Base-by-base conservation (phyloP, 2,888 invertebrate genomes). In the Gastracanthus pulcherrimus region DNA sequence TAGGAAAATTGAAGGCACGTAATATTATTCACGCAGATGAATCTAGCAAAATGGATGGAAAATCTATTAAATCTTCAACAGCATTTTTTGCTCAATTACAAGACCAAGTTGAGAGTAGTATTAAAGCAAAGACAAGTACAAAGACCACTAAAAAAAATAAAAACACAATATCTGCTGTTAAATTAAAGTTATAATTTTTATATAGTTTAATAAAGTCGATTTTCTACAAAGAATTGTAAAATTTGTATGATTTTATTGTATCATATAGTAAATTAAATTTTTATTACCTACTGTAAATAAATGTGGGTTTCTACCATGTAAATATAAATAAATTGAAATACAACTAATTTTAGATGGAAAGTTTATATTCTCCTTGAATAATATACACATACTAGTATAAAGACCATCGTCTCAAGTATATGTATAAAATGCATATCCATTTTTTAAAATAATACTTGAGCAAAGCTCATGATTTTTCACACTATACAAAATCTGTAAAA, bases 51-150 rank as follows among this genome's bases (percentile, higher is more conserved):
- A 93, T 93, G 82, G 90, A 55, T 82, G 91, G 92, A 41, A 93
- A 93, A 84, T 90, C 92, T 48, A 88, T 95, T 13, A 96, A 95
- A 89, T 96, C 96, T 0, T 97, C 97, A 0, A 96, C 95, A 86
- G 94, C 96, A 0, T 98, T 98, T 94, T 98, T 98, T 92, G 94
- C 94, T 70, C 95, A 97, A 89, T 92, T 98, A 6, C 97, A 98
- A 90, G 96, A 98, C 86, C 94, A 97, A 88, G 94, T 94, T 0
- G 91, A 92, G 16, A 91, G 92, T 82, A 92, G 93, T 41, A 92
- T 94, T 67, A 93, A 93, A 83, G 88, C 91, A 0, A 94, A 94
- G 86, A 90, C 91, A 69, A 86, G 83, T 34, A 86, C 86, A 41
- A 85, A 84, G 58, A 70, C 71, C 0, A 84, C 85, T 83, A 89